Conservation (phyloP, 2,797 vertebrate genomes). For the Meriones psammophilus region DNA sequence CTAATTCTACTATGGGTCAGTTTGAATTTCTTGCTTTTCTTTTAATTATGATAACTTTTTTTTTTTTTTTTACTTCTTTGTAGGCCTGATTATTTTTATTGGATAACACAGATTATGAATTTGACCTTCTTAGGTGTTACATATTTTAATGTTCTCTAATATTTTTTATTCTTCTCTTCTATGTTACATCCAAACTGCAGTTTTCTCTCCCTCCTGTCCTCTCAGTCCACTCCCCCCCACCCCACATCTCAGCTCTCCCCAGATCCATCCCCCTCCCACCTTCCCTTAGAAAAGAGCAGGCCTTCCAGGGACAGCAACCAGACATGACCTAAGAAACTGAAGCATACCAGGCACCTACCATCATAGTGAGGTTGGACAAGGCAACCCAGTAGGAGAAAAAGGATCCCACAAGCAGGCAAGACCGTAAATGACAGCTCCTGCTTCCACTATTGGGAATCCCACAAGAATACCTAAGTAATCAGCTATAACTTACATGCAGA, state of each 20-base stretch:
- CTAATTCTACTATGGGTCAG: conserved; percentile 5
- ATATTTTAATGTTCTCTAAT: conserved; percentile 24
- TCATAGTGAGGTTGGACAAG: not conserved
- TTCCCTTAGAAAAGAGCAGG: not conserved
- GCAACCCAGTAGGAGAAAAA: not conserved
- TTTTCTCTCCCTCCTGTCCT: not conserved
- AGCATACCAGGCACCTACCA: not conserved
- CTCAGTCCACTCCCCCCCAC: not conserved
- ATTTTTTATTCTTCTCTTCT: not conserved
- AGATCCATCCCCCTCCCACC: not conserved
- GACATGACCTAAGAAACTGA: not conserved
- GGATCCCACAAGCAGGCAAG: not conserved
- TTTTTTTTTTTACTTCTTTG: conserved; percentile 33
- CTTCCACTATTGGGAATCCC: not conserved
- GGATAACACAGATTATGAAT: not conserved
- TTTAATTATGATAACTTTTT: conserved; percentile 5
- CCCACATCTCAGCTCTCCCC: not conserved
- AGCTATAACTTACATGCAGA: not conserved
- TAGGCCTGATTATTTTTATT: conserved; percentile 25
- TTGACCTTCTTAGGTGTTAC: conserved; percentile 16
- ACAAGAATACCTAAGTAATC: not conserved
- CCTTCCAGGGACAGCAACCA: not conserved
- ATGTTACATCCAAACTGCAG: not conserved
- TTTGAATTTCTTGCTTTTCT: conserved; percentile 53
- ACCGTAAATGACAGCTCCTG: not conserved